These are phyloP conservation scores for Holcopasites calliopsidis DNA, from an alignment of 1,140 invertebrate species.

Conservation along the genomic window DNA sequence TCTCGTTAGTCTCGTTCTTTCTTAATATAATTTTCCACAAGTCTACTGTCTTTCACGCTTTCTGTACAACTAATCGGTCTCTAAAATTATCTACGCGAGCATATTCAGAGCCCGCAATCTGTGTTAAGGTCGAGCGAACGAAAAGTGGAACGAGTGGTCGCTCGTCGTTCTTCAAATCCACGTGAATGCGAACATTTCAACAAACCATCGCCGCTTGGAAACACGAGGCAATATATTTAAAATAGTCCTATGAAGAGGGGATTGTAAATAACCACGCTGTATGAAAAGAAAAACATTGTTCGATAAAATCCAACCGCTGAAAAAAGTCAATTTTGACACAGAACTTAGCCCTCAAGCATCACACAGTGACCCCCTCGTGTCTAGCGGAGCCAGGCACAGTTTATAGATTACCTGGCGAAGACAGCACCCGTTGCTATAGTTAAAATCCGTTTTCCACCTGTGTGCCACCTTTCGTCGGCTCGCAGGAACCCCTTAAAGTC, in stretches of 20 bases:
- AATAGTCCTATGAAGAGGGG: background rate
- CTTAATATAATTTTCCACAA: background rate
- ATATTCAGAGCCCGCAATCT: slow-evolving; percentile 13
- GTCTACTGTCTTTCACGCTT: background rate
- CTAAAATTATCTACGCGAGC: background rate
- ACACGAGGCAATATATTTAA: background rate
- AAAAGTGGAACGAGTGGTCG: slow-evolving; percentile 20
- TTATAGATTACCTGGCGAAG: slow-evolving; percentile 73
- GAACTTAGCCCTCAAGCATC: slow-evolving; percentile 31
- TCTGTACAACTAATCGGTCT: background rate
- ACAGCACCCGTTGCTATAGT: slow-evolving; percentile 70
- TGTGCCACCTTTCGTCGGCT: slow-evolving; percentile 35
- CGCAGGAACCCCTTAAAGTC: slow-evolving; percentile 33
- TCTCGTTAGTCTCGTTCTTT: background rate
- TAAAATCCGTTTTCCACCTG: slow-evolving; percentile 44
- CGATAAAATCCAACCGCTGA: background rate
- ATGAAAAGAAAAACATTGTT: background rate
- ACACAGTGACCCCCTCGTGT: slow-evolving; percentile 74
- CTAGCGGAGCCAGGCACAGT: slow-evolving; percentile 70
- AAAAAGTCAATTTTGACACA: background rate
- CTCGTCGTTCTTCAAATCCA: background rate
- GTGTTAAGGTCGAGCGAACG: slow-evolving; percentile 55
- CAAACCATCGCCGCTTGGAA: background rate
- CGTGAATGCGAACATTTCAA: slow-evolving; percentile 5
- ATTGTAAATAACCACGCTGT: background rate